phyloP scores from a whole-genome alignment of 2,888 invertebrate genomes.

The Invenusta paracnida region DNA sequence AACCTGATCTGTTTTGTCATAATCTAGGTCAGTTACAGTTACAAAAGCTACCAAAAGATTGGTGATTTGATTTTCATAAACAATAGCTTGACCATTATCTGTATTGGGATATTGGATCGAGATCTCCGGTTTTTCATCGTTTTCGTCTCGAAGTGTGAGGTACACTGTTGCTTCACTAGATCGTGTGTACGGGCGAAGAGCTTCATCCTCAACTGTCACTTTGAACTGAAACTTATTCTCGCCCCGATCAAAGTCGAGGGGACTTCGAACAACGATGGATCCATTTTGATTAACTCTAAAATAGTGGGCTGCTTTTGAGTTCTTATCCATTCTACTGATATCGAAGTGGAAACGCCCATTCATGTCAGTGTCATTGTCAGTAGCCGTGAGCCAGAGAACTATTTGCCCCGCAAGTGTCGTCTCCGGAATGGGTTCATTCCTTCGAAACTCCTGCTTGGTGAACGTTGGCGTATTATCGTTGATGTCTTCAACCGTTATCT shows the following conservation, averaged over 20 bases:
- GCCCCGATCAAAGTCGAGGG: slow-evolving; percentile 32
- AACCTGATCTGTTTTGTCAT: slow-evolving; percentile 24
- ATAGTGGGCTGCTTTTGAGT: slow-evolving; percentile 32
- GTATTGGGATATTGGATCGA: slow-evolving; percentile 14
- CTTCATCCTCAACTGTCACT: slow-evolving; percentile 37
- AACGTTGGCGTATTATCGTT: slow-evolving; percentile 35
- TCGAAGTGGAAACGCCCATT: slow-evolving; percentile 32
- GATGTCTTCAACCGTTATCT: slow-evolving; percentile 27
- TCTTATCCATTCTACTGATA: slow-evolving; percentile 1
- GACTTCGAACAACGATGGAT: slow-evolving; percentile 8
- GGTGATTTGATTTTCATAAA: background rate
- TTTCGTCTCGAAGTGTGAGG: slow-evolving; percentile 30
- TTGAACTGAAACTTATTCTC: slow-evolving; percentile 36
- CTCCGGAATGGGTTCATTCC: slow-evolving; percentile 30
- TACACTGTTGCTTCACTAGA: slow-evolving; percentile 36
- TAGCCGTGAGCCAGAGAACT: slow-evolving; percentile 21
- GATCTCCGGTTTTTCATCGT: slow-evolving; percentile 37
- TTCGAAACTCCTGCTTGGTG: slow-evolving; percentile 21
- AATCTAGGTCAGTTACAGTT: slow-evolving; percentile 26
- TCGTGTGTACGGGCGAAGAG: slow-evolving; percentile 10
- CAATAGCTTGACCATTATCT: background rate
- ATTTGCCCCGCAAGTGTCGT: slow-evolving; percentile 10
- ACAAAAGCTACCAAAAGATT: slow-evolving; percentile 28
- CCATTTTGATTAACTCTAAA: slow-evolving; percentile 28
- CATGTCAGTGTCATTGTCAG: slow-evolving; percentile 31